A percentile compares a stretch with the other conserved stretches of the same genome.
Evolutionary conservation across 2,797 vertebrate genomes (phyloP).

Genomic region (Ambastaia sidthimunki): DNA sequence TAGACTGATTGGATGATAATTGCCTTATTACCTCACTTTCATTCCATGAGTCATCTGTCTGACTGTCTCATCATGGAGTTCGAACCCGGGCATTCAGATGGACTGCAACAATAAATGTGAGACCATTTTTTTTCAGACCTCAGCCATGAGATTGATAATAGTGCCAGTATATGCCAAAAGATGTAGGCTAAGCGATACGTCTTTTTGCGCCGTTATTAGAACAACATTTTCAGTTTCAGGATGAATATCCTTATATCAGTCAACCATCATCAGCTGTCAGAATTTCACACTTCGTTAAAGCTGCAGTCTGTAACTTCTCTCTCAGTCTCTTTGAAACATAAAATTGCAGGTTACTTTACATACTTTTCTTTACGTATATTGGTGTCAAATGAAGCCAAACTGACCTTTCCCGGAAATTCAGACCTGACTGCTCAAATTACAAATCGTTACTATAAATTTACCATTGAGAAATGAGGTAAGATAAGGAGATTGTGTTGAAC

Average conservation of each 20-base stretch:
- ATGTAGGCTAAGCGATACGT: conserved; percentile 52
- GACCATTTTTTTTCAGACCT: conserved; percentile 50
- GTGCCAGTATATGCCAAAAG: conserved; percentile 56
- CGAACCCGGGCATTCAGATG: conserved; percentile 52
- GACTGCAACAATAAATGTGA: conserved; percentile 58
- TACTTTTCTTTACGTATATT: too few species aligned
- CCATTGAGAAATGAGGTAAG: too few species aligned
- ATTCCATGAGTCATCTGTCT: conserved; percentile 25
- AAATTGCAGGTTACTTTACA: too few species aligned
- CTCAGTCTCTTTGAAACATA: too few species aligned
- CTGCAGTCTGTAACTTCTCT: too few species aligned
- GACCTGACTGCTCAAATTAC: too few species aligned
- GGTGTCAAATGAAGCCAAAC: too few species aligned
- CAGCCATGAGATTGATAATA: conserved; percentile 56
- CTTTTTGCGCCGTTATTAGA: conserved; percentile 52
- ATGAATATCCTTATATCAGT: conserved; percentile 39
- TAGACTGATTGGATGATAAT: conserved; percentile 31
- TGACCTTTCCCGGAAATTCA: too few species aligned
- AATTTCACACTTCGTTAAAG: conserved; percentile 9
- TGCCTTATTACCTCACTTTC: conserved; percentile 36
- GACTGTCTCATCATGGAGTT: conserved; percentile 53
- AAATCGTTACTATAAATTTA: too few species aligned
- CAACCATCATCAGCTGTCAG: conserved; percentile 12
- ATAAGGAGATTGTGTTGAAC: too few species aligned
- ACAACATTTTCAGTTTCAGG: conserved; percentile 38